phyloP scores from a whole-genome alignment of 1,140 invertebrate species.

The Nasonia longicornis region DNA sequence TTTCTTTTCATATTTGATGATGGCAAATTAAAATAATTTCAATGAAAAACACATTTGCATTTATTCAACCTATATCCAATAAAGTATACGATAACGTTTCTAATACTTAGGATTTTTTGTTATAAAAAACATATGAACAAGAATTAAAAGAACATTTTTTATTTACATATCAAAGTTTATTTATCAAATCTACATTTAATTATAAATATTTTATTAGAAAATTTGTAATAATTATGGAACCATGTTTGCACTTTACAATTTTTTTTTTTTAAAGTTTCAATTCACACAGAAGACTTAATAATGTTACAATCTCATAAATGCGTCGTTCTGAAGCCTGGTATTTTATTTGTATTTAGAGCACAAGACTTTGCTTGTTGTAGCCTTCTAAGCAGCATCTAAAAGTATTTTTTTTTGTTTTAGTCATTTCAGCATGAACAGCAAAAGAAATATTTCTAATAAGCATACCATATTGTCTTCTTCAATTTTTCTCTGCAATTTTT shows the following conservation, averaged over 20 bases:
- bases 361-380: constrained; percentile 59
- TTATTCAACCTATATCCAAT: background rate
- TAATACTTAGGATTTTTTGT: background rate
- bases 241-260: background rate
- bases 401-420: constrained; percentile 39
- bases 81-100: background rate
- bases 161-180: constrained; percentile 6
- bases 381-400: constrained; percentile 57
- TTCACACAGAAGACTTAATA: background rate
- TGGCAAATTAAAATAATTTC: constrained; percentile 22
- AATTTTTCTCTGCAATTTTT: constrained; percentile 59
- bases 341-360: constrained; percentile 45
- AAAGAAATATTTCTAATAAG: constrained; percentile 1
- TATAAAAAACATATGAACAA: background rate
- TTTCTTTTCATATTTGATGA: constrained; percentile 44
- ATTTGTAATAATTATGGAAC: background rate
- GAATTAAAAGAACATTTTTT: background rate
- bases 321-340: constrained; percentile 54
- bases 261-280: background rate
- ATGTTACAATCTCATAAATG: constrained; percentile 23
- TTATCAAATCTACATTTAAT: background rate
- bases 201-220: constrained; percentile 4
- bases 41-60: background rate
- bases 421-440: background rate
- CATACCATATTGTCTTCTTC: constrained; percentile 61